phyloP scores from a whole-genome alignment of 1,140 invertebrate genomes.

The Scaptomyza graminum region DNA sequence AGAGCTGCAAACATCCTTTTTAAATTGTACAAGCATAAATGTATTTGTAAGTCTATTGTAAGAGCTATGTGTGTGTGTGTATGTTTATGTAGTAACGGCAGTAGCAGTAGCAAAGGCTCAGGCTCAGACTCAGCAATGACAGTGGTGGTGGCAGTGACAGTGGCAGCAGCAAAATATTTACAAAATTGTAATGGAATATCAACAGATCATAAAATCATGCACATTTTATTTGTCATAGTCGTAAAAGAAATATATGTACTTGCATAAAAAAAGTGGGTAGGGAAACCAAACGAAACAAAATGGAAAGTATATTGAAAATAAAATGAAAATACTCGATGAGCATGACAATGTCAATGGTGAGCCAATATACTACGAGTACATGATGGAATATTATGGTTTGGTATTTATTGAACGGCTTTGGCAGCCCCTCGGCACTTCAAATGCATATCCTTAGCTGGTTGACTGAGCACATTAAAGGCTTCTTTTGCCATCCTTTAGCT shows the following conservation, averaged over 20 bases:
- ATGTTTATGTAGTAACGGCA: too few species aligned
- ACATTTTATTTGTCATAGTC: constrained; percentile 82
- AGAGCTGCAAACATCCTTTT: constrained; percentile 73
- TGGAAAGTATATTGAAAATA: constrained; percentile 73
- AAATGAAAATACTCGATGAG: constrained; percentile 76
- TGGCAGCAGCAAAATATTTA: constrained; percentile 81
- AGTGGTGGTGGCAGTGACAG: constrained; percentile 49
- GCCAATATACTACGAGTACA: constrained; percentile 65
- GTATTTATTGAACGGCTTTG: constrained; percentile 79
- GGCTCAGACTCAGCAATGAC: constrained; percentile 26
- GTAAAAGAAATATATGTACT: constrained; percentile 59
- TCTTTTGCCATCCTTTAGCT: constrained; percentile 1
- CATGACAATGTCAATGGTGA: constrained; percentile 74
- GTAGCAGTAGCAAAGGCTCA: constrained; percentile 52
- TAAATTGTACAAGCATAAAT: constrained; percentile 50
- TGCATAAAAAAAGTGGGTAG: constrained; percentile 30
- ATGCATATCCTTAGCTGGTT: constrained; percentile 15
- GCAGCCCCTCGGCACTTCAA: constrained; percentile 16
- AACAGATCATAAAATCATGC: constrained; percentile 83
- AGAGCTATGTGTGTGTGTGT: constrained; percentile 58
- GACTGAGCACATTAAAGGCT: constrained; percentile 35
- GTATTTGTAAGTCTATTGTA: constrained; percentile 78
- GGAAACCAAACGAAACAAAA: constrained; percentile 26
- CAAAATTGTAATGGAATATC: constrained; percentile 83
- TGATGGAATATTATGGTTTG: constrained; percentile 78